Evolutionary conservation across 2,888 invertebrate species (phyloP), one percentile per base, ranked within the genome.

Genomic region (Fissipunctia ypsillon): DNA sequence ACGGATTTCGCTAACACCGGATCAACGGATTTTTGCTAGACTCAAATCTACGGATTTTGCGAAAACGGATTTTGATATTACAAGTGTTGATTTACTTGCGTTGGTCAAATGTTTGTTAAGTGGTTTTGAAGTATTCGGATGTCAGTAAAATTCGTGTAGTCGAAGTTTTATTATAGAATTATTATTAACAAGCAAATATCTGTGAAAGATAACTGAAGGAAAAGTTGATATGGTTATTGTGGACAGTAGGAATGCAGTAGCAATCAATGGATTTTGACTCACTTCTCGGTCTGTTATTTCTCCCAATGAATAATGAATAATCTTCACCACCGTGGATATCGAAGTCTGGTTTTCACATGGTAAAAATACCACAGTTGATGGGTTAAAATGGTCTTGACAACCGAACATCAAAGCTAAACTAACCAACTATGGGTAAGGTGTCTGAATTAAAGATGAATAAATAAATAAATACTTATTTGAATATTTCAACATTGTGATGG

Each of bases 101-200:
- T 48, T 16, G 3, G 3, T 54, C 6, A 38, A 16, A 43, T 3
- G 16, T 48, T 68, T 48, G n/a, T n/a, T n/a, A 6, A 35, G 35
- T 35, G 35, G 35, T 35, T 35, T 35, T 16, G 10, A 22, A 28
- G 5, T 19, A 14, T 25, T 63, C 0, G n/a, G 28, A 41, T 66
- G 25, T 45, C 7, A 54, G 61, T 45, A 63, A 77, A 61, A 78
- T 78, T 25, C 63, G 43, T 38, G 1, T 52, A 77, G 48, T 63
- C 28, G 12, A 59, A 14, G 68, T 80, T 81, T 61, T 61, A 25
- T 66, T 57, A 48, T 67, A 77, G 5, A 6, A 52, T 60, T 66
- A 60, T 60, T 66, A 60, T 74, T 52, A 75, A 31, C 25, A 74
- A 35, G 10, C 76, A 54, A 66, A 64, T 59, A 28, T 66, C 52